A percentile compares a stretch with the other conserved stretches of the same genome.
Conservation (phyloP, 1,140 invertebrate genomes). For the Marisa cornuarietis region DNA sequence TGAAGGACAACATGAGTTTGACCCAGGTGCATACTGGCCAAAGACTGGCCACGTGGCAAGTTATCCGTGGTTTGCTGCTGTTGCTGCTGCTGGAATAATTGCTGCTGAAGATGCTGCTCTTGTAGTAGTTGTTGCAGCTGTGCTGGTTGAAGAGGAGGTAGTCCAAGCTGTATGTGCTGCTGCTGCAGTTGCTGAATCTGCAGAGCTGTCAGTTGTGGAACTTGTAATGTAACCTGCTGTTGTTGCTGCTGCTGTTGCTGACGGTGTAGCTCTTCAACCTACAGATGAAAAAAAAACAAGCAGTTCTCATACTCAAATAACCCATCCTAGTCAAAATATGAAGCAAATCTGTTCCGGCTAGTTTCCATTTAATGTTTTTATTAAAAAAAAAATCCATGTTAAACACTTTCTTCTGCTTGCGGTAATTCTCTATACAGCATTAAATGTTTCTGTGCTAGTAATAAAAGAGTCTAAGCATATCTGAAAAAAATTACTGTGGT, state of each 20-base stretch:
- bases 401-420: no score
- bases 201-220: constrained; percentile 36
- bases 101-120: constrained; percentile 39
- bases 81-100: constrained; percentile 19
- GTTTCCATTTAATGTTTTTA: background rate
- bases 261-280: constrained; percentile 37
- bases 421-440: no score
- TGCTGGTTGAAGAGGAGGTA: constrained; percentile 31
- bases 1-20: constrained; percentile 30
- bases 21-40: constrained; percentile 25
- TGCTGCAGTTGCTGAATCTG: constrained; percentile 43
- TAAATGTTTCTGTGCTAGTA: no score
- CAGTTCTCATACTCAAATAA: no score
- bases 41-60: background rate
- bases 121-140: constrained; percentile 37
- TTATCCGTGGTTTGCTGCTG: constrained; percentile 20
- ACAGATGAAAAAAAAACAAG: constrained; percentile 4
- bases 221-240: constrained; percentile 38
- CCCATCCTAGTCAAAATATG: background rate
- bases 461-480: no score
- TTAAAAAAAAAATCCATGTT: no score
- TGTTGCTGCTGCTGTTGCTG: constrained; percentile 45
- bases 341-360: background rate
- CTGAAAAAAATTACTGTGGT: no score
- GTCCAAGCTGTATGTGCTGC: constrained; percentile 33